These are phyloP conservation scores for Cavia aperea DNA, from an alignment of 2,113 vertebrate species.

Conservation along the genomic window DNA sequence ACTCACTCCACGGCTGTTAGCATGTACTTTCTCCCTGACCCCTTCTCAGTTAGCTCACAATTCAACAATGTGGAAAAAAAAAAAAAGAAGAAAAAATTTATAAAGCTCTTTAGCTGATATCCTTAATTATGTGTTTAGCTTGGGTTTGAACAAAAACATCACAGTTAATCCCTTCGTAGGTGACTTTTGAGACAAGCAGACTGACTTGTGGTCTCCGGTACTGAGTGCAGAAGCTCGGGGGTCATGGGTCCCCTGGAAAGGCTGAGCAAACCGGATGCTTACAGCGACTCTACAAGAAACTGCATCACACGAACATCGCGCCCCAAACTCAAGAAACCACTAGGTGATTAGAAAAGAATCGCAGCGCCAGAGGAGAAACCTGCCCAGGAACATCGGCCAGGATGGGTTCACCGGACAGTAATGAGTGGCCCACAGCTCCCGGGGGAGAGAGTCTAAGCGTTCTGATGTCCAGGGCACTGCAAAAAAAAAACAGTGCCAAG, in stretches of 20 bases:
- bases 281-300: not conserved
- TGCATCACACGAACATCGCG: not conserved
- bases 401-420: not conserved
- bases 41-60: not conserved
- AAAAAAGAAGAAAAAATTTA: not conserved
- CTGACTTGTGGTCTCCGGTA: not conserved
- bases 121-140: not conserved
- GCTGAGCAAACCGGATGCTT: not conserved
- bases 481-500: not conserved
- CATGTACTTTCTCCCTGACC: not conserved
- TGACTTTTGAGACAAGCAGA: not conserved
- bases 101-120: constrained; percentile 17
- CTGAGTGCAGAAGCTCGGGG: not conserved
- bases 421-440: not conserved
- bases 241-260: not conserved
- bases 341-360: not conserved
- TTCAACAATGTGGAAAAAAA: not conserved
- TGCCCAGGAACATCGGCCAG: not conserved
- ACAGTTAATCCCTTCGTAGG: not conserved
- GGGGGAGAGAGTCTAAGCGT: not conserved
- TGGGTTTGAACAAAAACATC: not conserved
- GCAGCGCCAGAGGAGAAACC: not conserved
- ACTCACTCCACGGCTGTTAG: not conserved
- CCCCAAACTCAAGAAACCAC: no score
- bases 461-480: not conserved